These are phyloP conservation scores for Auanema sp. DNA, from an alignment of 2,888 invertebrate species.

Conservation along the genomic window DNA sequence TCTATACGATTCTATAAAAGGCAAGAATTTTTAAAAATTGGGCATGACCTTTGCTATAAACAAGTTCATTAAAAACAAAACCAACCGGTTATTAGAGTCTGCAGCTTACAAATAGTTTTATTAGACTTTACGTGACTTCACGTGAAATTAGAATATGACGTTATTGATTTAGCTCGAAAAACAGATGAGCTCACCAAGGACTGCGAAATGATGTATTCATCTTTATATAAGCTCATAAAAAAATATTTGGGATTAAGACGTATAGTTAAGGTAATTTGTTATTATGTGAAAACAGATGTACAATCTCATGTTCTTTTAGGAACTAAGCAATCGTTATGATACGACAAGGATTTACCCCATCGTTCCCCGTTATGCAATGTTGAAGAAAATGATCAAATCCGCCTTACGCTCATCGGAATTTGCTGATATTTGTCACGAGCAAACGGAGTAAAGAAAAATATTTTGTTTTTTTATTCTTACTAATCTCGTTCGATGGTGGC, in stretches of 20 bases:
- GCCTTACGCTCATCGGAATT: conserved; percentile 93
- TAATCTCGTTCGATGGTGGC: not conserved
- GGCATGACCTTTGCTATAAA: no score
- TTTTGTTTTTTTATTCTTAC: conserved; percentile 9
- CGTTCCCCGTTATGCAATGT: conserved; percentile 80
- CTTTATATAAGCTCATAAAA: conserved; percentile 85
- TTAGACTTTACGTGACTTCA: no score
- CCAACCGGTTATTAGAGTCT: no score
- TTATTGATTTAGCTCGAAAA: conserved; percentile 77
- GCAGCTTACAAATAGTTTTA: no score
- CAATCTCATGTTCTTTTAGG: conserved; percentile 26
- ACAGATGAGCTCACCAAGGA: conserved; percentile 88
- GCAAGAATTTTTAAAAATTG: conserved; percentile 25
- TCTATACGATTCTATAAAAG: conserved; percentile 50
- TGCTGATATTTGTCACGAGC: conserved; percentile 92
- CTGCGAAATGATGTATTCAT: conserved; percentile 90
- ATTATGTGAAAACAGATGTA: not conserved
- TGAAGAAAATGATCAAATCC: conserved; percentile 95
- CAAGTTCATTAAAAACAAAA: not conserved
- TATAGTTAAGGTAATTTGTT: conserved; percentile 66
- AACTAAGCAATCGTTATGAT: conserved; percentile 51
- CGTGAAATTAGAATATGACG: no score
- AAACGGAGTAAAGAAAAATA: conserved; percentile 69
- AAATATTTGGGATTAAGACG: conserved; percentile 87
- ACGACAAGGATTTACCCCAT: conserved; percentile 57